Conservation (phyloP, 2,113 vertebrate species). For the Pan paniscus region DNA sequence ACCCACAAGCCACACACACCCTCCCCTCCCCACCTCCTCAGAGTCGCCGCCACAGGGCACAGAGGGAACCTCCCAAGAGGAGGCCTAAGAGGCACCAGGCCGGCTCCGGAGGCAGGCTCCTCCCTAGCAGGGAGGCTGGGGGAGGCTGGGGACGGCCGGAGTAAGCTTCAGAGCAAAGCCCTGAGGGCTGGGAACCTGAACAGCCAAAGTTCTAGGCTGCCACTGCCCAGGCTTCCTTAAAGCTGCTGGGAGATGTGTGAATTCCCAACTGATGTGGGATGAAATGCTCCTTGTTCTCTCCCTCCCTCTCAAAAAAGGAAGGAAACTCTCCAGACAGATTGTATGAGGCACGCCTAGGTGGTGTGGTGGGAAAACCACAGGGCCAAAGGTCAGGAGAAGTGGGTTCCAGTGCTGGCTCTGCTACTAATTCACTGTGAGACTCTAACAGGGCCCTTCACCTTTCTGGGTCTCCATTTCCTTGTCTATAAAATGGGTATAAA, state of each 20-base stretch:
- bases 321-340: slow-evolving; percentile 58
- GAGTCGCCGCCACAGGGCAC: not conserved
- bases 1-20: slow-evolving; percentile 57
- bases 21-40: not conserved
- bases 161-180: not conserved
- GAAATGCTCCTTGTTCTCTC: slow-evolving; percentile 8
- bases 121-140: not conserved
- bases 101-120: not conserved
- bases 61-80: not conserved
- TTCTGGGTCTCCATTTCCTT: not conserved
- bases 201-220: not conserved
- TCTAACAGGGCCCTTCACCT: not conserved
- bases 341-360: not conserved
- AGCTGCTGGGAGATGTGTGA: not conserved
- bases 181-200: not conserved
- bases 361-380: not conserved
- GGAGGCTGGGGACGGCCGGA: not conserved
- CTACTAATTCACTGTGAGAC: not conserved
- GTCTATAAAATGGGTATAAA: not conserved
- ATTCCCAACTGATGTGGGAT: not conserved
- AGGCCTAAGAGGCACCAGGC: not conserved
- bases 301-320: slow-evolving; percentile 48
- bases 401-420: not conserved
- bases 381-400: not conserved
- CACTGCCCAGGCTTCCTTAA: not conserved